Base-by-base conservation (phyloP, 2,888 invertebrate genomes). In the Thecophora atra region DNA sequence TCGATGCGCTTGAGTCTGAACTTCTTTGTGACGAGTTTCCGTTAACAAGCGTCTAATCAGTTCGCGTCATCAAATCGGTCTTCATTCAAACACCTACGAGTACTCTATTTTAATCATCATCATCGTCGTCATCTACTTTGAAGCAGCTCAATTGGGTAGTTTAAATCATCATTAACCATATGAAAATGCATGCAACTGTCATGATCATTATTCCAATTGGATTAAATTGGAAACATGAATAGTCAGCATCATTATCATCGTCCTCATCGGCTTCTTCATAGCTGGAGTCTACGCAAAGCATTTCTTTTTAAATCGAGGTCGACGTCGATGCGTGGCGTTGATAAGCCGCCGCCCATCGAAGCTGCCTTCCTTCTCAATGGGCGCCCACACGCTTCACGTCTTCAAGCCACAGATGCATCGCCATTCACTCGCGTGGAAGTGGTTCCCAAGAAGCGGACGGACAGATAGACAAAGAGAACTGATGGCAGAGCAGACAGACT, bases 311-410 rank as follows among this genome's bases (percentile, higher is more conserved):
- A 6, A 37, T 37, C 37, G 37, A 37, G 37, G 37, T 6, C n/a
- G 54, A 21, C 54, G n/a, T 54, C 54, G 54, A 54, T 54, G 8
- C 21, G 19, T 8, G 21, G 13, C 8, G 54, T 54, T 21, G 54
- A 54, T 54, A 54, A 54, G 26, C 56, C 7, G n/a, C 13, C 56
- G 21, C 56, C 26, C 11, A 6, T 5, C 28, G 24, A 6, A 15
- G 58, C 1, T 17, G 28, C 3, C 24, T 58, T 69, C 44, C 44
- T 67, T 58, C 26, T 69, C 26, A 26, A 58, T 69, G 24, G 67
- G 68, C 66, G 58, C 68, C 68, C 68, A 69, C 68, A 69, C 68
- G 68, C 68, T 58, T 28, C 58, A 42, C 17, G 19, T 19, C 21
- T 2, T 15, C 26, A 28, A 3, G 11, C 28, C 13, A 7, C 15